Percentiles rank a stretch among this genome's conserved stretches.
Evolutionary conservation across 1,140 invertebrate species (phyloP).

Genomic region (Laodelphax striatellus): DNA sequence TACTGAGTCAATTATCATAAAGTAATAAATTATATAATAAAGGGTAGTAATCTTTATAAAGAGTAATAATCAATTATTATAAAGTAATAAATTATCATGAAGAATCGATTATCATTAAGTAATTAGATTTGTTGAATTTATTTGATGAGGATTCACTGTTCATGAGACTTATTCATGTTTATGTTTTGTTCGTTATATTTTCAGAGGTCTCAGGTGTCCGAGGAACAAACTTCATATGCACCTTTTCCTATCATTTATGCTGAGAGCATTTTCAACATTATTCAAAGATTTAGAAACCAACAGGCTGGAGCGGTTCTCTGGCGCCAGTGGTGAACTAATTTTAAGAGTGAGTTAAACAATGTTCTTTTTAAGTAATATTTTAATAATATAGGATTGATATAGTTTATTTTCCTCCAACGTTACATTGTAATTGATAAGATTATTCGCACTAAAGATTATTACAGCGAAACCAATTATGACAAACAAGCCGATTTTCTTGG

Average conservation of each 20-base stretch:
- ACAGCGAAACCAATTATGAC: background rate
- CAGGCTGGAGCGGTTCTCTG: constrained; percentile 14
- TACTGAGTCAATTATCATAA: too few relatives aligned
- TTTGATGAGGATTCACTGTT: too few relatives aligned
- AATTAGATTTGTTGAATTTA: too few relatives aligned
- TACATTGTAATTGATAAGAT: background rate
- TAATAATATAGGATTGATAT: too few relatives aligned
- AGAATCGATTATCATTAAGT: too few relatives aligned
- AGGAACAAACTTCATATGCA: constrained; percentile 56
- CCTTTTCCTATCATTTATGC: constrained; percentile 54
- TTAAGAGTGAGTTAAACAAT: background rate
- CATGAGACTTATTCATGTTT: background rate
- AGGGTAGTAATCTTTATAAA: too few relatives aligned
- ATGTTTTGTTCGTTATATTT: background rate
- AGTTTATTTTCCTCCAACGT: background rate
- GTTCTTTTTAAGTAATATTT: too few relatives aligned
- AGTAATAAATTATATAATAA: too few relatives aligned
- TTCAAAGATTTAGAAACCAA: constrained; percentile 31
- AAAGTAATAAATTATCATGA: too few relatives aligned
- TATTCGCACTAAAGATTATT: background rate
- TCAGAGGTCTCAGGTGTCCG: constrained; percentile 51
- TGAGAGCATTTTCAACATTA: constrained; percentile 44
- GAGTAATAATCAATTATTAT: too few relatives aligned
- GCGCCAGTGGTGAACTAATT: constrained; percentile 27
- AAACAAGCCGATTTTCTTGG: background rate